Percentiles rank a stretch among this genome's conserved stretches.
These are phyloP conservation scores for Orgyia antiqua DNA, from an alignment of 2,888 invertebrate species.

Conservation along the genomic window DNA sequence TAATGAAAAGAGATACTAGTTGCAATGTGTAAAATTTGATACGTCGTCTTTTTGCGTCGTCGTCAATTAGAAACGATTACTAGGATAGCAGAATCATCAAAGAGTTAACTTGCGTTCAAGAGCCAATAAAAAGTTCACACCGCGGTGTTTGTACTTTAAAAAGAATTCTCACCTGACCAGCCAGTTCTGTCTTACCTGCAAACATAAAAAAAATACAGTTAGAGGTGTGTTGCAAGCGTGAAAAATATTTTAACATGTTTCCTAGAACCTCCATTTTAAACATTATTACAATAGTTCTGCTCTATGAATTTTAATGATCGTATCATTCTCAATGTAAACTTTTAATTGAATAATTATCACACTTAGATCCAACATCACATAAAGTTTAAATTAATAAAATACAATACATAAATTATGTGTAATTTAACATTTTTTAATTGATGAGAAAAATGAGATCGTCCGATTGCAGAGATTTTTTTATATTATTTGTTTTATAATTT, in stretches of 20 bases:
- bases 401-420: conserved; percentile 4
- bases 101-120: too few relatives aligned
- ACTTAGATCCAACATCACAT: not conserved
- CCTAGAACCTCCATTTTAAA: conserved; percentile 1
- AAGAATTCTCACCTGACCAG: conserved; percentile 46
- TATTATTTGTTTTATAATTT: too few relatives aligned
- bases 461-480: too few relatives aligned
- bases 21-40: too few relatives aligned
- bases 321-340: not conserved
- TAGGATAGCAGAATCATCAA: too few relatives aligned
- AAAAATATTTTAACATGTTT: conserved; percentile 16
- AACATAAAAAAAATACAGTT: conserved; percentile 52
- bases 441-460: too few relatives aligned
- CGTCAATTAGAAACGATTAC: too few relatives aligned
- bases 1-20: too few relatives aligned
- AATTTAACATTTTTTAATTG: too few relatives aligned
- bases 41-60: too few relatives aligned
- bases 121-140: too few relatives aligned
- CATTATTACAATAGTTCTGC: not conserved
- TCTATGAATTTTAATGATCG: not conserved
- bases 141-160: too few relatives aligned
- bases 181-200: conserved; percentile 60
- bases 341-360: not conserved
- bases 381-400: conserved; percentile 2
- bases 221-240: conserved; percentile 23